Base-by-base conservation (phyloP, 2,888 invertebrate species). In the Harpalus rubripes region DNA sequence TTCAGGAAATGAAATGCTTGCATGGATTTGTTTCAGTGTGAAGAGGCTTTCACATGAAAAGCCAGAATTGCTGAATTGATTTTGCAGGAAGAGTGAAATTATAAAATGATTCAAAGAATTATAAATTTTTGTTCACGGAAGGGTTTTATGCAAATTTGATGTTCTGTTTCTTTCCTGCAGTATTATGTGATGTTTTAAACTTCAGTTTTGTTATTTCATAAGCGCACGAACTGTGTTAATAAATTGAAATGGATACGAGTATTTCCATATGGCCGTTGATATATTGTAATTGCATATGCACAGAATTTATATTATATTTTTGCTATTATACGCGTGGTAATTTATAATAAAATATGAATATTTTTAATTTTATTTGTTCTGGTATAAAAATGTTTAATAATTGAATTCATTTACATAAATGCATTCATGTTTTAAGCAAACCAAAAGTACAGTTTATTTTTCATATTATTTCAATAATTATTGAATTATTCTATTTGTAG, bases 51-150 rank as follows among this genome's bases (percentile, higher is more conserved):
- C n/a, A n/a, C 32, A 68, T 39, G 68, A 68, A 39, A 32, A 32
- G 68, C 15, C 15, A 32, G 39, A 52, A 52, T 52, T 52, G 44
- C 44, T 52, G 44, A 68, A 68, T 68, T 68, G 68, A 68, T 68
- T 68, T 68, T 68, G 32, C 68, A 68, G 68, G 39, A 39, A 68
- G 39, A 39, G 15, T 15, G 68, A 68, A 68, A 68, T 68, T 68
- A 68, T 68, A 68, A 68, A 68, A 68, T 68, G 68, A 68, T 68
- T 68, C 15, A 68, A 68, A 39, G 68, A 68, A 68, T 68, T 68
- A 39, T 68, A 68, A 39, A 68, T 68, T 68, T 68, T 7, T 68
- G 32, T 68, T 68, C 68, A 65, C 32, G 68, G 39, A 1, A 3
- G 39, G 7, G 68, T 68, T 68, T 68, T 39, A 68, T 68, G 68